A percentile compares a stretch with the other conserved stretches of the same genome.
These are phyloP conservation scores for Actinernus sp. DNA, from an alignment of 92 coral and sea anemone species.

Conservation along the genomic window DNA sequence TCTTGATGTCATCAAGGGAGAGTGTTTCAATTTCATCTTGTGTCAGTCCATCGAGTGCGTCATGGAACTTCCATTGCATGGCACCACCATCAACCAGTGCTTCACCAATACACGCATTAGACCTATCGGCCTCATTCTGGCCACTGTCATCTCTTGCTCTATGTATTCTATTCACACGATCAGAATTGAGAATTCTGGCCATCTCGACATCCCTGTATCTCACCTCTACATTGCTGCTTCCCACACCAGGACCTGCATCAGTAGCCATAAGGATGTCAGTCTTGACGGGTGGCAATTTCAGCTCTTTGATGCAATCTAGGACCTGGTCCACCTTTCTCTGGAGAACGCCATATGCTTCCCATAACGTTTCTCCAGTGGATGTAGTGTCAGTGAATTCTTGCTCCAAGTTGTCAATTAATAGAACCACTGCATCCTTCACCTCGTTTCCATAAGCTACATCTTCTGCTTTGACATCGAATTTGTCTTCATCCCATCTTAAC, in stretches of 20 bases:
- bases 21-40: slow-evolving; percentile 34
- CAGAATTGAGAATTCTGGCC: slow-evolving; percentile 63
- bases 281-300: slow-evolving; percentile 27
- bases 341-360: slow-evolving; percentile 20
- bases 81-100: slow-evolving; percentile 50
- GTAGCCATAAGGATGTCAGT: slow-evolving; percentile 24
- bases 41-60: slow-evolving; percentile 32
- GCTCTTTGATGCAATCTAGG: slow-evolving; percentile 21
- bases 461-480: slow-evolving; percentile 1
- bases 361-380: slow-evolving; percentile 26
- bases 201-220: slow-evolving; percentile 51
- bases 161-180: slow-evolving; percentile 43
- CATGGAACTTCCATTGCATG: slow-evolving; percentile 45
- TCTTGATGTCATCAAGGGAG: slow-evolving; percentile 49
- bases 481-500: slow-evolving; percentile 54
- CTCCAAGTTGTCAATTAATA: slow-evolving; percentile 16
- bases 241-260: slow-evolving; percentile 70
- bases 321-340: slow-evolving; percentile 35
- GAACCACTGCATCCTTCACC: slow-evolving; percentile 9
- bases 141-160: slow-evolving; percentile 51
- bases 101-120: slow-evolving; percentile 61
- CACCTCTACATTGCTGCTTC: too few species aligned
- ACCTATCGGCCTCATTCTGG: slow-evolving; percentile 70
- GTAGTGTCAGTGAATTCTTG: slow-evolving; percentile 21
- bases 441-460: slow-evolving; percentile 24